A percentile compares a stretch with the other conserved stretches of the same genome.
phyloP scores from a whole-genome alignment of 2,797 vertebrate genomes.

The Pipistrellus kuhlii region DNA sequence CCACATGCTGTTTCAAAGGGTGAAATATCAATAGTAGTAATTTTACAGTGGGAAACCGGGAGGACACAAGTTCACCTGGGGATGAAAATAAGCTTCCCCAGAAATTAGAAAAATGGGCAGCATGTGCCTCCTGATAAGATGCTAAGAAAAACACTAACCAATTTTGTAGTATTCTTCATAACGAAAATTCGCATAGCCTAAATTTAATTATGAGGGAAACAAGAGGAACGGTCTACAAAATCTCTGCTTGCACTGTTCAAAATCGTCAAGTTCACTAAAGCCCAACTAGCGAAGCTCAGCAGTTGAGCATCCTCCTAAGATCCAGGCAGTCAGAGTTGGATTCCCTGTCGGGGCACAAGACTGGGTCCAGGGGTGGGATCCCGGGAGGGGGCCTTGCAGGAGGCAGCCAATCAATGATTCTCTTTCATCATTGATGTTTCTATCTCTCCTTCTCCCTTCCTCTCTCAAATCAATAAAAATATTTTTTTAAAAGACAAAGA shows the following conservation, averaged over 20 bases:
- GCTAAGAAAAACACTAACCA: conserved; percentile 31
- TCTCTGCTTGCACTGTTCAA: conserved; percentile 37
- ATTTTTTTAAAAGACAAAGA: not conserved
- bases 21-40: not conserved
- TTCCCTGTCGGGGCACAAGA: too few species aligned
- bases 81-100: not conserved
- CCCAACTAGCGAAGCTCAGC: too few species aligned
- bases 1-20: not conserved
- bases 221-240: conserved; percentile 46
- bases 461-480: too few species aligned
- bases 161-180: not conserved
- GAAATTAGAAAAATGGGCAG: not conserved
- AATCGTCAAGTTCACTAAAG: conserved; percentile 11
- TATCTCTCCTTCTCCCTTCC: too few species aligned
- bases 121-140: not conserved
- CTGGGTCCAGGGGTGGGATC: too few species aligned
- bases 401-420: too few species aligned
- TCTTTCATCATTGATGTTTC: too few species aligned
- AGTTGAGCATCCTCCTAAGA: too few species aligned
- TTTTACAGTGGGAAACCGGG: not conserved
- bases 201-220: not conserved
- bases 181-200: conserved; percentile 4
- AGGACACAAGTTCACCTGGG: not conserved
- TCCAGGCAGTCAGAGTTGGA: too few species aligned
- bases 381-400: too few species aligned